phyloP scores from a whole-genome alignment of 2,888 invertebrate species.

The Rhagonycha fulva region DNA sequence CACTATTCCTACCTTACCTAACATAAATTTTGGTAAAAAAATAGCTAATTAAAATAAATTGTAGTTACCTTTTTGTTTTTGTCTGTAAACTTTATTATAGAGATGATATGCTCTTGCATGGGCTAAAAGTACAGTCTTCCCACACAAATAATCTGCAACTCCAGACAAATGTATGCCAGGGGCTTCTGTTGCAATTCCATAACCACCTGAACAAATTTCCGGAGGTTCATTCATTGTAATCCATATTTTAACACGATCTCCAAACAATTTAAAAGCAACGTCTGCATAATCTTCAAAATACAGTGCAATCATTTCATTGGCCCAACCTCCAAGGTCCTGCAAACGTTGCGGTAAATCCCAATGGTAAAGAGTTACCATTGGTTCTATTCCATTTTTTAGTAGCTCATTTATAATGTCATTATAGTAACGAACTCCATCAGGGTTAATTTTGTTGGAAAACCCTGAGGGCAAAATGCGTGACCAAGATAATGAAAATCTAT shows the following conservation, averaged over 20 bases:
- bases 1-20: conserved; percentile 65
- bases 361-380: conserved; percentile 66
- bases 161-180: conserved; percentile 59
- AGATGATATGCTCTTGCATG: conserved; percentile 67
- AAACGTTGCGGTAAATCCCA: conserved; percentile 67
- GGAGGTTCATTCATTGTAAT: conserved; percentile 61
- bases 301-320: conserved; percentile 59
- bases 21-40: conserved; percentile 47
- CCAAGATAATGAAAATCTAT: conserved; percentile 67
- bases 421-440: conserved; percentile 66
- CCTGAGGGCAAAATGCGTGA: conserved; percentile 66
- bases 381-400: conserved; percentile 58
- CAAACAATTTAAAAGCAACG: conserved; percentile 52
- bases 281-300: conserved; percentile 66
- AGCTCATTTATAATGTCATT: conserved; percentile 63
- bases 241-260: conserved; percentile 56
- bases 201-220: conserved; percentile 46
- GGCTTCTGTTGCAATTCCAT: conserved; percentile 51
- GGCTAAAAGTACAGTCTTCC: conserved; percentile 65
- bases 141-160: conserved; percentile 65
- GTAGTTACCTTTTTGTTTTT: conserved; percentile 38
- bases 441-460: conserved; percentile 60
- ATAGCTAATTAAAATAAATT: not conserved
- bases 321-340: conserved; percentile 67
- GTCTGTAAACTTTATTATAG: conserved; percentile 59